These are phyloP conservation scores for Myzus persicae DNA, from an alignment of 1,140 invertebrate genomes.

Conservation along the genomic window DNA sequence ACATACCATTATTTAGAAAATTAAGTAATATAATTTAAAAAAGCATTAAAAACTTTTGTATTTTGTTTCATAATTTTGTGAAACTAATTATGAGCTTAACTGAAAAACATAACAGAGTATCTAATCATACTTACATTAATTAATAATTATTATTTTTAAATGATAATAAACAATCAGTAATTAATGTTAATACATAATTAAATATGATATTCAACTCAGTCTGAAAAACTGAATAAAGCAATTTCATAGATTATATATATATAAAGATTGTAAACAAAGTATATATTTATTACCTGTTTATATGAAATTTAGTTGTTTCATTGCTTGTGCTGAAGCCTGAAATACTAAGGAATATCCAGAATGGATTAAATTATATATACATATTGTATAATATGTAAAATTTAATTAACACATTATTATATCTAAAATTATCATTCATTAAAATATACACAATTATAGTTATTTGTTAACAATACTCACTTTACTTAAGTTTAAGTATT, in stretches of 20 bases:
- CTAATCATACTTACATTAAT: slow-evolving; percentile 18
- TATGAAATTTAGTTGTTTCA: not conserved
- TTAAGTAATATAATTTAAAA: not conserved
- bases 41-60: not conserved
- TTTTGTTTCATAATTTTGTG: not conserved
- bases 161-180: not conserved
- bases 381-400: not conserved
- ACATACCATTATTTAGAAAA: not conserved
- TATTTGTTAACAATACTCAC: slow-evolving; percentile 22
- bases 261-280: not conserved
- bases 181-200: slow-evolving; percentile 17
- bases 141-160: slow-evolving; percentile 22
- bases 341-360: slow-evolving; percentile 20
- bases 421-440: not conserved
- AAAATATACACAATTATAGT: not conserved
- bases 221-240: not conserved
- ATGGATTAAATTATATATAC: not conserved
- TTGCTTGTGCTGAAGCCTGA: not conserved
- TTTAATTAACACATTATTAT: not conserved
- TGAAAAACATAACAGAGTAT: not conserved
- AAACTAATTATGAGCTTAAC: not conserved
- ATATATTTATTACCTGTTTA: not conserved
- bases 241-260: not conserved
- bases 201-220: not conserved
- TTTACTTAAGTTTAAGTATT: not conserved